These are phyloP conservation scores for Epizoanthus ramosus DNA, from an alignment of 92 coral and sea anemone species.

Conservation along the genomic window DNA sequence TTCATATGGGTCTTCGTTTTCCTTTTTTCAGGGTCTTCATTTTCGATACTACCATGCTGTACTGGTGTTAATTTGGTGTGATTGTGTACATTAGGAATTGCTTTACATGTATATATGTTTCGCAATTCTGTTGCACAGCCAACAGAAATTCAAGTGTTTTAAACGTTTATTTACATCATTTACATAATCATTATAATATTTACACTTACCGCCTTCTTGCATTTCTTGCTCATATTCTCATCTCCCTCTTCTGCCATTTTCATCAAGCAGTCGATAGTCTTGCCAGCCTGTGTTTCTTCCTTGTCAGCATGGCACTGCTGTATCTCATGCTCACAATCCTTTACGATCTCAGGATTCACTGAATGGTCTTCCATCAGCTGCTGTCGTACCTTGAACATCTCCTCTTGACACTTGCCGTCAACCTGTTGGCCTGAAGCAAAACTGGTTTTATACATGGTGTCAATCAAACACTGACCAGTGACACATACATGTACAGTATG, in stretches of 20 bases:
- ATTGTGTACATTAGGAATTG: no score
- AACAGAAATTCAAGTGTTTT: no score
- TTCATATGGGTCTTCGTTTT: no score
- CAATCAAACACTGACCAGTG: no score
- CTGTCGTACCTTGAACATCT: constrained; percentile 79
- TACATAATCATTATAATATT: background rate
- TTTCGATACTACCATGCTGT: no score
- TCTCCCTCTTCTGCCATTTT: constrained; percentile 80
- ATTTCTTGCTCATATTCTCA: constrained; percentile 44
- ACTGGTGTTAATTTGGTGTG: no score
- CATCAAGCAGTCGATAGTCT: constrained; percentile 95
- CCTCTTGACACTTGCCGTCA: constrained; percentile 82
- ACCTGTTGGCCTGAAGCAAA: constrained; percentile 67
- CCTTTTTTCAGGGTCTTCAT: no score
- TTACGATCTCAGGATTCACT: constrained; percentile 88
- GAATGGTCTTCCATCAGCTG: constrained; percentile 94
- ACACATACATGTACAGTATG: background rate
- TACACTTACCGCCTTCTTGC: constrained; percentile 74
- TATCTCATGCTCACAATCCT: constrained; percentile 81
- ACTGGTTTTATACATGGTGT: no score
- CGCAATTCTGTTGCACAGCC: background rate
- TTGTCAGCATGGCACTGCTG: constrained; percentile 53
- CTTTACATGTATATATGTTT: no score
- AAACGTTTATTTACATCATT: no score
- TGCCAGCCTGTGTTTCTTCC: constrained; percentile 70